Conservation (phyloP, 2,888 invertebrate genomes). For the Exephanes ischioxanthus region DNA sequence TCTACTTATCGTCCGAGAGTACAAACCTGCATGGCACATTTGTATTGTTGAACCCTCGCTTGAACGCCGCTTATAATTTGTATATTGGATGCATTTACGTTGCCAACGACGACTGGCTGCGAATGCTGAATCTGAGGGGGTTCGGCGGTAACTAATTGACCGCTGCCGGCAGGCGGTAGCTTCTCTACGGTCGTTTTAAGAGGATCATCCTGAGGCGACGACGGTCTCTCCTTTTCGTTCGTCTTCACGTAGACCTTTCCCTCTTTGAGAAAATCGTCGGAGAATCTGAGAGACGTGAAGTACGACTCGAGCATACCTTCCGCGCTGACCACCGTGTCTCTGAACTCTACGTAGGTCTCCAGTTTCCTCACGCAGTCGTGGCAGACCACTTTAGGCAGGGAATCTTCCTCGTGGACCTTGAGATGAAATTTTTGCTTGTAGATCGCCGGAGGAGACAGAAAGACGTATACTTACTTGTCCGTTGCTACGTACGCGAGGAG, state of each 20-base stretch:
- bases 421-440: constrained; percentile 65
- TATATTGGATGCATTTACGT: constrained; percentile 83
- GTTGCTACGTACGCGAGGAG: not conserved
- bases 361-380: constrained; percentile 88
- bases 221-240: constrained; percentile 78
- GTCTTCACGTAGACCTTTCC: constrained; percentile 86
- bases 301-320: constrained; percentile 90
- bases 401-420: constrained; percentile 89
- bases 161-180: constrained; percentile 65
- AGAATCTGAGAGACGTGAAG: constrained; percentile 87
- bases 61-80: constrained; percentile 85
- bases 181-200: constrained; percentile 76
- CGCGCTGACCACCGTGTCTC: constrained; percentile 88
- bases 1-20: not conserved
- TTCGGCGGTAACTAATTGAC: constrained; percentile 73
- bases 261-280: constrained; percentile 88
- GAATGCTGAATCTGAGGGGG: constrained; percentile 75
- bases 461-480: not conserved
- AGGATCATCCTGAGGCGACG: constrained; percentile 77
- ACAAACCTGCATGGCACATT: constrained; percentile 85
- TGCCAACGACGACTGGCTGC: constrained; percentile 82
- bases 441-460: not conserved
- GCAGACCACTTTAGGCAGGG: constrained; percentile 90
- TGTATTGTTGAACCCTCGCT: constrained; percentile 84
- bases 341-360: constrained; percentile 88